Evolutionary conservation across 2,888 invertebrate genomes (phyloP).

Genomic region (Lagria hirta): DNA sequence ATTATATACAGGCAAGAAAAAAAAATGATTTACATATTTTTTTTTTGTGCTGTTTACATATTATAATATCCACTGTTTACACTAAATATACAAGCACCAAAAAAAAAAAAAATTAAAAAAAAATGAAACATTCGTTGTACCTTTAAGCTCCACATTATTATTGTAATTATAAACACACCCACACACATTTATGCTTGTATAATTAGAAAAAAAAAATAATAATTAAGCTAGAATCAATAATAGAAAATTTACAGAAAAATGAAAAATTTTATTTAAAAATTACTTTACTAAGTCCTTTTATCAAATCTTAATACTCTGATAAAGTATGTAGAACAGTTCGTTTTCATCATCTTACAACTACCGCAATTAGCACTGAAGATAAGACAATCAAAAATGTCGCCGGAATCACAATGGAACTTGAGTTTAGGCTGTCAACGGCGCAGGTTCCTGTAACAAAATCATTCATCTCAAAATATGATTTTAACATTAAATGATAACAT

Average conservation of each 20-base stretch:
- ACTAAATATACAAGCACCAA: conserved; percentile 24
- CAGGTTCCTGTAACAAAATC: conserved; percentile 41
- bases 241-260: too few relatives aligned
- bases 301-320: conserved; percentile 42
- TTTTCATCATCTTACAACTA: conserved; percentile 47
- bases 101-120: conserved; percentile 2
- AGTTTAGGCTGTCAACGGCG: conserved; percentile 36
- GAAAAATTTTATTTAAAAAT: conserved; percentile 2
- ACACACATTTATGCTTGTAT: conserved; percentile 22
- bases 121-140: conserved; percentile 24
- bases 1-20: conserved; percentile 21
- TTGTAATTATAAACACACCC: conserved; percentile 5
- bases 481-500: not conserved
- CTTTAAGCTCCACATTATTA: conserved; percentile 26
- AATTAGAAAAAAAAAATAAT: conserved; percentile 10
- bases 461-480: not conserved
- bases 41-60: conserved; percentile 23
- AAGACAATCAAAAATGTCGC: conserved; percentile 38
- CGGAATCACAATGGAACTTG: conserved; percentile 38
- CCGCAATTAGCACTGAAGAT: conserved; percentile 33
- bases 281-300: conserved; percentile 25
- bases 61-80: conserved; percentile 1
- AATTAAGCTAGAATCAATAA: too few relatives aligned
- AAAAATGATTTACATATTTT: conserved; percentile 16
- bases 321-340: conserved; percentile 39